Evolutionary conservation across 2,797 vertebrate genomes (phyloP).

Genomic region (Enteromius argenteus): DNA sequence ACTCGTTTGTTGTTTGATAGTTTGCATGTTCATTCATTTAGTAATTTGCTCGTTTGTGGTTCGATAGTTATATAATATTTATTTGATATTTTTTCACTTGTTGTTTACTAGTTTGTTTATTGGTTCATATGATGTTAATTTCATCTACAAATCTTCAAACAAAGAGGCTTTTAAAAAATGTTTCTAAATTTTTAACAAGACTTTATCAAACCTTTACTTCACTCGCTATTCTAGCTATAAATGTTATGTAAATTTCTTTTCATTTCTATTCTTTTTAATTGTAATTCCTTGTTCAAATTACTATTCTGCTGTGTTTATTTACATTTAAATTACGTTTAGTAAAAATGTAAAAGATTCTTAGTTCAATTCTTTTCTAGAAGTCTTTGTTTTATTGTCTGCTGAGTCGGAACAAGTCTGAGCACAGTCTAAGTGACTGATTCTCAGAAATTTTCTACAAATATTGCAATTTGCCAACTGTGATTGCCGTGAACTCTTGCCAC

Average conservation of each 20-base stretch:
- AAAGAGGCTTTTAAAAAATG: background rate
- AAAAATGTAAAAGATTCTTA: background rate
- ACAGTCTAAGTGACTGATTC: constrained; percentile 27
- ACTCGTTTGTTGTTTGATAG: background rate
- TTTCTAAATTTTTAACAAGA: background rate
- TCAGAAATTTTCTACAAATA: background rate
- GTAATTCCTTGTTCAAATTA: background rate
- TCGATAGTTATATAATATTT: background rate
- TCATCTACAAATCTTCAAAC: background rate
- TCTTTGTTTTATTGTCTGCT: constrained; percentile 23
- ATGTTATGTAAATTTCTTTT: background rate
- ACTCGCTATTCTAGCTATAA: background rate
- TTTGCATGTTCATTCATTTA: background rate
- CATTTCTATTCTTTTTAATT: background rate
- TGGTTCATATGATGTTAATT: background rate
- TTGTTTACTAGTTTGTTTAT: background rate
- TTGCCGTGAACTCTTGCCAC: constrained; percentile 19
- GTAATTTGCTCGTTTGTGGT: background rate
- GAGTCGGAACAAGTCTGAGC: constrained; percentile 10
- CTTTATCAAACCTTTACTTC: background rate
- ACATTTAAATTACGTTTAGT: background rate
- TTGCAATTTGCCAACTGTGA: constrained; percentile 11
- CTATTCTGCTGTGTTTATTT: background rate
- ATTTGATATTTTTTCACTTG: background rate
- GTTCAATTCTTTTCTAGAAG: background rate